phyloP scores from a whole-genome alignment of 2,797 vertebrate species.

The Galagoides demidoff region DNA sequence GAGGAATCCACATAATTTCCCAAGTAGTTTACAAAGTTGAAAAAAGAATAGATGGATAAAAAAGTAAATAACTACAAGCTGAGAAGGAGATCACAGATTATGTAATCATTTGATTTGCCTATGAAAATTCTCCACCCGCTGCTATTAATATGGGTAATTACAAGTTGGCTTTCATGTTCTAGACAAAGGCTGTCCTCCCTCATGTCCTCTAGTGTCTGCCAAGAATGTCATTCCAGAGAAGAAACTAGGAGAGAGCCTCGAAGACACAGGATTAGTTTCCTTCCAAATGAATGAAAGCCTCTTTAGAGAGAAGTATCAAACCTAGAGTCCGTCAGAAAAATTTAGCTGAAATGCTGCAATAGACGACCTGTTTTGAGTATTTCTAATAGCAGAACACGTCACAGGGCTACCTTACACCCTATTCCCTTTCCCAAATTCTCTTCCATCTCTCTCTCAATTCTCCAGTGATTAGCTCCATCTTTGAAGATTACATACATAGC shows the following conservation, averaged over 20 bases:
- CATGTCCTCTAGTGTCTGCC: background rate
- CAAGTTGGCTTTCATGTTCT: background rate
- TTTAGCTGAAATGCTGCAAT: background rate
- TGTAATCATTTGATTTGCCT: background rate
- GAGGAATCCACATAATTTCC: slow-evolving; percentile 45
- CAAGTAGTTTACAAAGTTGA: slow-evolving; percentile 19
- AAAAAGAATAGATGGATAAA: background rate
- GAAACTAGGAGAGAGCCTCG: background rate
- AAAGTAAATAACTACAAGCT: background rate
- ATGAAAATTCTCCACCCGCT: background rate
- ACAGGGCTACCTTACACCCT: background rate
- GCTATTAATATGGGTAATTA: background rate
- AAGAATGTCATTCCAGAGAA: background rate
- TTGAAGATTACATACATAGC: background rate
- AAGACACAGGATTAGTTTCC: background rate
- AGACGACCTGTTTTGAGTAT: background rate
- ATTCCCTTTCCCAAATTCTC: background rate
- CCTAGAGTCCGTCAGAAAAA: background rate
- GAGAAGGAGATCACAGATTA: background rate
- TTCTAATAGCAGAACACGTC: background rate
- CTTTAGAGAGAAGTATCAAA: background rate
- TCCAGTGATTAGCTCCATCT: background rate
- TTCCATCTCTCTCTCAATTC: background rate
- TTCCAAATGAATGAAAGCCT: background rate
- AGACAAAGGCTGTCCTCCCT: background rate